These are phyloP conservation scores for Agrilus planipennis DNA, from an alignment of 1,140 invertebrate species.

Conservation along the genomic window DNA sequence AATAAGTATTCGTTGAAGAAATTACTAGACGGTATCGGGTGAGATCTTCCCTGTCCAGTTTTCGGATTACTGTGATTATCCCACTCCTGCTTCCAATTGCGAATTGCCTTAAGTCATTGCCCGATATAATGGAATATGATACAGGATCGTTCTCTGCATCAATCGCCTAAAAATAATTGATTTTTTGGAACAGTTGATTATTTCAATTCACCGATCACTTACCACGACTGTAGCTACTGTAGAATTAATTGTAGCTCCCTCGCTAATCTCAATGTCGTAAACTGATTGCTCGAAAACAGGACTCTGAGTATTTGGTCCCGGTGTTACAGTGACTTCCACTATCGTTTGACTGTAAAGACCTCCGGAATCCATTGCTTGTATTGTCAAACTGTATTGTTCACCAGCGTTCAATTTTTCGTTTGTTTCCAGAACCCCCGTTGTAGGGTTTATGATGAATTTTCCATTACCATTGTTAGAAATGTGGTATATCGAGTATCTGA, in stretches of 20 bases:
- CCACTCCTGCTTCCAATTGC: conserved; percentile 70
- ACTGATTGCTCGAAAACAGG: conserved; percentile 67
- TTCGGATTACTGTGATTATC: conserved; percentile 68
- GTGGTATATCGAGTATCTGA: conserved; percentile 72
- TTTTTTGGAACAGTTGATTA: neutral
- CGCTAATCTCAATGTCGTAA: conserved; percentile 78
- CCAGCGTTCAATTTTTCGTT: conserved; percentile 67
- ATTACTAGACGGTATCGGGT: conserved; percentile 72
- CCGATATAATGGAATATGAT: conserved; percentile 70
- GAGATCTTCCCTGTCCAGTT: conserved; percentile 74
- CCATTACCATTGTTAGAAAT: conserved; percentile 79
- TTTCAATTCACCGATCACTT: conserved; percentile 20
- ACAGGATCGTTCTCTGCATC: conserved; percentile 84
- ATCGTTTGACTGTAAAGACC: conserved; percentile 67
- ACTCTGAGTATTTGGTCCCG: conserved; percentile 74
- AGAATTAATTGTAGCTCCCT: conserved; percentile 74
- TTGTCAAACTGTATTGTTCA: conserved; percentile 78
- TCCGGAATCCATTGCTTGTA: conserved; percentile 62
- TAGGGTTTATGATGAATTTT: conserved; percentile 75
- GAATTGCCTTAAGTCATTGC: conserved; percentile 77
- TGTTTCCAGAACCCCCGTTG: conserved; percentile 64
- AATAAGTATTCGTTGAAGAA: conserved; percentile 9
- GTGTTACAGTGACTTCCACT: conserved; percentile 66
- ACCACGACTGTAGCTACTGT: conserved; percentile 60
- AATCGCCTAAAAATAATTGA: conserved; percentile 44